Evolutionary conservation across 2,888 invertebrate species (phyloP).

Genomic region (Drosophila paranaensis): DNA sequence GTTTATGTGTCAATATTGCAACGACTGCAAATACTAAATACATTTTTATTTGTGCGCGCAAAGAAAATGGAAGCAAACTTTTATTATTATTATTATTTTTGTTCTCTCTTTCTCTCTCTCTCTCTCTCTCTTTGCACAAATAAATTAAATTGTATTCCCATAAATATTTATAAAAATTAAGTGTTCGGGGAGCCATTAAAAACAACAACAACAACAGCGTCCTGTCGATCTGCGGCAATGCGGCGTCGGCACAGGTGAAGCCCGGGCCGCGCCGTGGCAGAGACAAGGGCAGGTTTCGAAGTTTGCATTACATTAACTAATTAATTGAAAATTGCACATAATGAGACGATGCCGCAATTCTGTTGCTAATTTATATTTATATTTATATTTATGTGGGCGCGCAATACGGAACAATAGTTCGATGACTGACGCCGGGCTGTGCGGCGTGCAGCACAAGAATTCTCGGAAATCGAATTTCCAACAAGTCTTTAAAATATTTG

Average conservation of each 20-base stretch:
- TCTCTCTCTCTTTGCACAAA: constrained; percentile 52
- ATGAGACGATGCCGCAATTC: constrained; percentile 64
- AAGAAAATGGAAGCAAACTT: constrained; percentile 51
- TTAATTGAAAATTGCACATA: constrained; percentile 75
- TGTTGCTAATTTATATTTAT: constrained; percentile 75
- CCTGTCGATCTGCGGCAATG: constrained; percentile 19
- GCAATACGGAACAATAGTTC: constrained; percentile 20
- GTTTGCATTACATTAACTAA: constrained; percentile 75
- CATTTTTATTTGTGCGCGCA: constrained; percentile 49
- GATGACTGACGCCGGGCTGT: background rate
- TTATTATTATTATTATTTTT: constrained; percentile 19
- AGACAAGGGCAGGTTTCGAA: background rate
- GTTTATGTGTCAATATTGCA: constrained; percentile 77
- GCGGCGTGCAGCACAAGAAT: constrained; percentile 1
- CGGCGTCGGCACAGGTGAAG: constrained; percentile 12
- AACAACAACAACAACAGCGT: constrained; percentile 19
- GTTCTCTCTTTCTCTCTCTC: background rate
- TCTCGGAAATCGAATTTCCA: background rate
- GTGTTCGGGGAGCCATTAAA: constrained; percentile 73
- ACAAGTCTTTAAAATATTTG: constrained; percentile 1
- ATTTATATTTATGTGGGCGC: constrained; percentile 63
- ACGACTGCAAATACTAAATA: constrained; percentile 63
- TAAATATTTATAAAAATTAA: constrained; percentile 81
- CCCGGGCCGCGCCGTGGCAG: background rate
- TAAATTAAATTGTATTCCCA: constrained; percentile 75